These are phyloP conservation scores for Hipposideros armiger DNA, from an alignment of 2,113 vertebrate species.

Conservation along the genomic window DNA sequence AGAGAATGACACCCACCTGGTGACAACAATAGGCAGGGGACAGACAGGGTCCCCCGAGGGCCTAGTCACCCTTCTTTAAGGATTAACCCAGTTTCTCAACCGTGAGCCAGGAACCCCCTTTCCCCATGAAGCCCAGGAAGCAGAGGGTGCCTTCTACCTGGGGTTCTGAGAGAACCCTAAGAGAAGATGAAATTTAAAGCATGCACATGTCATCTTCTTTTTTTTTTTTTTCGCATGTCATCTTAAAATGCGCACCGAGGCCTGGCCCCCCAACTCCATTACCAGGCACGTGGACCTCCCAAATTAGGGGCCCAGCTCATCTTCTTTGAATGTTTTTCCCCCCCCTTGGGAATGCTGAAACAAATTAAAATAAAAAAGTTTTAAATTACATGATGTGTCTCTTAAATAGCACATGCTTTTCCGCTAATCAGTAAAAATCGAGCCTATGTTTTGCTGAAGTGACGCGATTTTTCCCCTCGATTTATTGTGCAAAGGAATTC, in stretches of 20 bases:
- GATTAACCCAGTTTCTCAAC: neutral
- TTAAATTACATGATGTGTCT: neutral
- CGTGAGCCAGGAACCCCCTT: accelerated
- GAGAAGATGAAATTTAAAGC: accelerated
- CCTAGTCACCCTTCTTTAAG: neutral
- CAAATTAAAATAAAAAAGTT: neutral
- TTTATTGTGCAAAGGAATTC: constrained; percentile 72
- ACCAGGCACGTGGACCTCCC: neutral
- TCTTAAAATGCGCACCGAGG: neutral
- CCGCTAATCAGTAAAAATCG: constrained; percentile 54
- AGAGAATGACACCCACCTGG: neutral
- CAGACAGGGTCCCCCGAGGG: neutral
- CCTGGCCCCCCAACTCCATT: neutral
- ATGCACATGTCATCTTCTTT: accelerated
- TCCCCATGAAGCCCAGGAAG: neutral
- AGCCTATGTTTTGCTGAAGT: constrained; percentile 34
- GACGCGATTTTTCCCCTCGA: constrained; percentile 24
- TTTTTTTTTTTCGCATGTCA: too few species aligned
- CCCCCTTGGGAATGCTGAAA: neutral
- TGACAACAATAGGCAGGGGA: neutral
- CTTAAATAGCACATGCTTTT: constrained; percentile 63
- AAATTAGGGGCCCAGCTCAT: neutral
- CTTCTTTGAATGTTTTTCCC: neutral
- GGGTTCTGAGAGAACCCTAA: neutral
- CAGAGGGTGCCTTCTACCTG: neutral